A percentile compares a stretch with the other conserved stretches of the same genome.
Conservation (phyloP, 2,113 vertebrate genomes). For the Mesitornis unicolor region DNA sequence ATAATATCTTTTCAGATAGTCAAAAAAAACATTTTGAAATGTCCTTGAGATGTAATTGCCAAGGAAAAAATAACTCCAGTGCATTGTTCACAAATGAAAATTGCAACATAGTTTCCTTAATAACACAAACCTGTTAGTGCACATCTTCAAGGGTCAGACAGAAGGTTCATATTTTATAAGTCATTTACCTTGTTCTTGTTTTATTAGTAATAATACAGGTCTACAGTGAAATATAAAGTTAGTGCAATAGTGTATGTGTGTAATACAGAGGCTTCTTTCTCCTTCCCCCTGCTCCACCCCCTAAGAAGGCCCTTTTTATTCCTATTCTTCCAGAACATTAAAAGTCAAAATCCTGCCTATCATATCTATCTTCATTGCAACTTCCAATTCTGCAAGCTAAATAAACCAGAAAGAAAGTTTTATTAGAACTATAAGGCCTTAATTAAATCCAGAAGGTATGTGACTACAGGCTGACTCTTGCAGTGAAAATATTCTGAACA, state of each 20-base stretch:
- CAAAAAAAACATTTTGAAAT: neutral
- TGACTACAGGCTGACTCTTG: neutral
- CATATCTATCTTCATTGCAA: neutral
- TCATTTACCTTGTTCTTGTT: neutral
- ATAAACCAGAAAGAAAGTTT: conserved; percentile 19
- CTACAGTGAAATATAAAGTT: neutral
- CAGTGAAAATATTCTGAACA: conserved; percentile 7
- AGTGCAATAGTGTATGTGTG: neutral
- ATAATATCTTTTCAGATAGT: neutral
- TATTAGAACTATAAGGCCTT: conserved; percentile 10
- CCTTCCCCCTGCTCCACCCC: rapidly evolving
- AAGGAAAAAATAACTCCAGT: neutral
- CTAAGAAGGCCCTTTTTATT: neutral
- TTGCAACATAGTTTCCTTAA: neutral
- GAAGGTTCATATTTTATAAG: neutral
- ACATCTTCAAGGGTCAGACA: neutral
- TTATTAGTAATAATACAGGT: neutral
- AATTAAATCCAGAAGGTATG: neutral
- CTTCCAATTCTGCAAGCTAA: conserved; percentile 49
- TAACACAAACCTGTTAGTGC: neutral
- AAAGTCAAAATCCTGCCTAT: conserved; percentile 20
- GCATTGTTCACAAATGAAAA: neutral
- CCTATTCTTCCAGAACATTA: neutral
- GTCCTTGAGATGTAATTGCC: neutral
- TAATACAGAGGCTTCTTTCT: neutral